phyloP scores from a whole-genome alignment of 2,888 invertebrate species.

The Nemoura dubitans region DNA sequence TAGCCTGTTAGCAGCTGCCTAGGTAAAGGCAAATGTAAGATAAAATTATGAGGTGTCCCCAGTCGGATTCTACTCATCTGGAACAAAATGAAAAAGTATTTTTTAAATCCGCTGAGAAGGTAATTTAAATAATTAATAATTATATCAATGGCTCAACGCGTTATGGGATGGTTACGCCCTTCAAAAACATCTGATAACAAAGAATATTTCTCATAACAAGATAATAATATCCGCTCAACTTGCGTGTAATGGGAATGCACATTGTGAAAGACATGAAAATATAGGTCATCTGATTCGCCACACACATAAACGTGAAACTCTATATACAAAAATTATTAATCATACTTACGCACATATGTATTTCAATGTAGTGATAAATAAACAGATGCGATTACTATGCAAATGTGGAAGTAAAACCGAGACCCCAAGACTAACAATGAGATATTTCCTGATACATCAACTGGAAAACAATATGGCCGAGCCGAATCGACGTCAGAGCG shows the following conservation, averaged over 20 bases:
- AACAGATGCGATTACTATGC: not conserved
- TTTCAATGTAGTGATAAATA: not conserved
- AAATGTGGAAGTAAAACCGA: not conserved
- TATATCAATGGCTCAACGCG: too few species aligned
- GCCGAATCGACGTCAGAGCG: not conserved
- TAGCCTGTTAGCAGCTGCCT: not conserved
- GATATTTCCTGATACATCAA: not conserved
- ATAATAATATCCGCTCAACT: too few species aligned
- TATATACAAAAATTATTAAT: not conserved
- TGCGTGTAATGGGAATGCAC: too few species aligned
- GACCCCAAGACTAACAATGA: not conserved
- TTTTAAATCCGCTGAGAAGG: too few species aligned
- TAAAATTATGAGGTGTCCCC: not conserved
- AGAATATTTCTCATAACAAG: too few species aligned
- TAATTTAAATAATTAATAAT: too few species aligned
- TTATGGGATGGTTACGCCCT: too few species aligned
- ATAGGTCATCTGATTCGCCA: too few species aligned
- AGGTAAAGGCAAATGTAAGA: not conserved
- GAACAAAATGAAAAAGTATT: not conserved
- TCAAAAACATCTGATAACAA: too few species aligned
- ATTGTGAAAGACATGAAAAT: too few species aligned
- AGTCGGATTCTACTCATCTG: not conserved
- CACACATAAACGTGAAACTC: not conserved
- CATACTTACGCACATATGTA: not conserved
- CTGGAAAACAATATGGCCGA: not conserved